A percentile compares a stretch with the other conserved stretches of the same genome.
Evolutionary conservation across 1,140 invertebrate species (phyloP).

Genomic region (Mactra quadrangularis): DNA sequence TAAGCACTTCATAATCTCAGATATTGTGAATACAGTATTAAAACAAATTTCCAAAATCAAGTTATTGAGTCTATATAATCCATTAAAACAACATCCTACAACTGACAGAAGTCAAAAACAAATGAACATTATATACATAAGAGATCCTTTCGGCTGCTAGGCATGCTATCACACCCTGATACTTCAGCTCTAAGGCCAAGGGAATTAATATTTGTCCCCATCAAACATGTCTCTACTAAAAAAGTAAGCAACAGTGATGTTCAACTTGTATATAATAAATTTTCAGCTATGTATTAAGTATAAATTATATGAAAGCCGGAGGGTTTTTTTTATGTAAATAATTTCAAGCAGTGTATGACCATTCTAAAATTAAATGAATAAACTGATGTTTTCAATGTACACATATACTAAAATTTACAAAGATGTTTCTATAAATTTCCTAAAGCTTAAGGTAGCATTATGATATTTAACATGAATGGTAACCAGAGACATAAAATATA

Average conservation of each 20-base stretch:
- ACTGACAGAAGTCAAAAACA: constrained; percentile 23
- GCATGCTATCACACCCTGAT: constrained; percentile 10
- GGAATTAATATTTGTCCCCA: neutral
- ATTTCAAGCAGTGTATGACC: neutral
- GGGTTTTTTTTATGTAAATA: neutral
- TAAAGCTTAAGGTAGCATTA: too few relatives aligned
- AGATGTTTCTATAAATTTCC: too few relatives aligned
- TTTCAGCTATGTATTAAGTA: neutral
- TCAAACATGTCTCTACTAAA: neutral
- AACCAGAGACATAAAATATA: too few relatives aligned
- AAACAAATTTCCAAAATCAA: too few relatives aligned
- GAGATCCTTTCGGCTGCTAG: constrained; percentile 34
- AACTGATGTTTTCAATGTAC: neutral
- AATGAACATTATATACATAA: constrained; percentile 44
- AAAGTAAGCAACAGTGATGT: neutral
- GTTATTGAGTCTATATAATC: too few relatives aligned
- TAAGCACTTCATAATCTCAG: neutral
- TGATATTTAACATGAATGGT: too few relatives aligned
- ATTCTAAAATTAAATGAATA: neutral
- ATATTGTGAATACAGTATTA: neutral
- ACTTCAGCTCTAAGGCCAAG: constrained; percentile 24
- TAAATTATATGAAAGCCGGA: neutral
- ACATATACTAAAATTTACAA: neutral
- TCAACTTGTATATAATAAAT: neutral
- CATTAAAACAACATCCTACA: constrained; percentile 10